phyloP scores from a whole-genome alignment of 2,113 vertebrate genomes.

The Antechinus stuartii region DNA sequence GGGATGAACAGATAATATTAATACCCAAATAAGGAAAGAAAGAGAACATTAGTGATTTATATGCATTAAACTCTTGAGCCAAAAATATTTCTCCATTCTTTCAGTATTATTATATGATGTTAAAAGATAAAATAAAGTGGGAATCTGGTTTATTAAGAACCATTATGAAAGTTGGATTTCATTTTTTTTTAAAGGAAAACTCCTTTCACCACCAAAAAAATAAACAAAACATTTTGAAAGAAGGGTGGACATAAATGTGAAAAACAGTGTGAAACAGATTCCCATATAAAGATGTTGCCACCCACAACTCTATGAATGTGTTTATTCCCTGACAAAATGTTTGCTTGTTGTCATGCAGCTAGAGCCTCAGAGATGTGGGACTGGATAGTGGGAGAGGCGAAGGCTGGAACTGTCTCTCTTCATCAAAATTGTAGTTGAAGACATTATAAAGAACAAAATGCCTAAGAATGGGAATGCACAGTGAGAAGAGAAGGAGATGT shows the following conservation, averaged over 20 bases:
- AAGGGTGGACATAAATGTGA: constrained; percentile 6
- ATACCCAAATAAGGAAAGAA: no score
- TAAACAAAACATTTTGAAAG: neutral
- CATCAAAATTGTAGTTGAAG: neutral
- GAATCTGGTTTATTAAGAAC: neutral
- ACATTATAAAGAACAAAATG: neutral
- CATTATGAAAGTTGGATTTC: neutral
- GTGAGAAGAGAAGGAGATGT: neutral
- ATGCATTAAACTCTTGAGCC: neutral
- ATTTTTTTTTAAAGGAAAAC: neutral
- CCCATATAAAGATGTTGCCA: constrained; percentile 6
- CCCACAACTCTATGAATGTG: neutral
- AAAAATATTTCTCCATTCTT: neutral
- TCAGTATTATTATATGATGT: neutral
- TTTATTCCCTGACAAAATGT: constrained; percentile 9
- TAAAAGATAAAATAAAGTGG: neutral
- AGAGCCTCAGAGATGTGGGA: constrained; percentile 2
- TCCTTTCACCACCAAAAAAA: constrained; percentile 4
- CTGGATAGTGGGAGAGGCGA: neutral
- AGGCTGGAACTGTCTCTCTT: neutral
- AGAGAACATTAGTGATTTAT: neutral
- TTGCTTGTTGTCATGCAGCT: constrained; percentile 3
- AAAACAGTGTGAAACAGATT: constrained; percentile 7
- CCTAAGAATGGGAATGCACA: neutral
- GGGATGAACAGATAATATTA: neutral